These are phyloP conservation scores for Tribolium castaneum DNA, from an alignment of 1,140 invertebrate species.

Conservation along the genomic window DNA sequence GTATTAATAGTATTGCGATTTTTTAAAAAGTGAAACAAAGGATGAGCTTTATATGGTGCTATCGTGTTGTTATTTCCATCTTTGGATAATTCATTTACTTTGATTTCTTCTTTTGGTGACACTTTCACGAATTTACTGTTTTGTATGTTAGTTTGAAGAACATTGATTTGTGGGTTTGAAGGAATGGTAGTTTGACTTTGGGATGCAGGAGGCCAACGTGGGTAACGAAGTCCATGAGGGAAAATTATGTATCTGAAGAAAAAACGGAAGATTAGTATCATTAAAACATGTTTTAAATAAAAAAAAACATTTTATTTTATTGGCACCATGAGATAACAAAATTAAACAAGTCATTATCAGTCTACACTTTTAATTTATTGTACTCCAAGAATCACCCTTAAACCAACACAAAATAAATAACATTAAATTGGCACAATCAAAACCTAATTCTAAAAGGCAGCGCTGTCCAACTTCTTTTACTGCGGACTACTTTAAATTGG, in stretches of 20 bases:
- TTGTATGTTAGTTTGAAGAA: not conserved
- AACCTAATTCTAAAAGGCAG: not conserved
- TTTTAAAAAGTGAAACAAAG: constrained; percentile 56
- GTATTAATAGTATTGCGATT: constrained; percentile 53
- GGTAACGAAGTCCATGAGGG: constrained; percentile 44
- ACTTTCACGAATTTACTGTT: not conserved
- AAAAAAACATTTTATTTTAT: not conserved
- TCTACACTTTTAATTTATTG: not conserved
- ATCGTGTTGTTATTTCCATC: constrained; percentile 10
- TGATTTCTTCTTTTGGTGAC: constrained; percentile 2
- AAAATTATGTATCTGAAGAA: constrained; percentile 44
- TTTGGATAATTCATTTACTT: not conserved
- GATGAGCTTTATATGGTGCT: constrained; percentile 54
- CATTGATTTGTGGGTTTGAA: not conserved
- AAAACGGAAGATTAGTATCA: constrained; percentile 20
- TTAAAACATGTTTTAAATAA: not conserved
- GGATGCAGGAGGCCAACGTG: constrained; percentile 29
- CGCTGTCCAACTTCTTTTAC: too few relatives aligned
- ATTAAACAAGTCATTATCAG: not conserved
- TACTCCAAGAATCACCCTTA: not conserved
- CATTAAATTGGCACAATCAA: not conserved
- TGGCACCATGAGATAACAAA: not conserved
- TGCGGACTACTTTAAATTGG: too few relatives aligned
- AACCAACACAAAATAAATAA: not conserved
- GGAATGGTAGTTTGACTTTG: not conserved